Base-by-base conservation (phyloP, 2,113 vertebrate species). In the Nibea albiflora region DNA sequence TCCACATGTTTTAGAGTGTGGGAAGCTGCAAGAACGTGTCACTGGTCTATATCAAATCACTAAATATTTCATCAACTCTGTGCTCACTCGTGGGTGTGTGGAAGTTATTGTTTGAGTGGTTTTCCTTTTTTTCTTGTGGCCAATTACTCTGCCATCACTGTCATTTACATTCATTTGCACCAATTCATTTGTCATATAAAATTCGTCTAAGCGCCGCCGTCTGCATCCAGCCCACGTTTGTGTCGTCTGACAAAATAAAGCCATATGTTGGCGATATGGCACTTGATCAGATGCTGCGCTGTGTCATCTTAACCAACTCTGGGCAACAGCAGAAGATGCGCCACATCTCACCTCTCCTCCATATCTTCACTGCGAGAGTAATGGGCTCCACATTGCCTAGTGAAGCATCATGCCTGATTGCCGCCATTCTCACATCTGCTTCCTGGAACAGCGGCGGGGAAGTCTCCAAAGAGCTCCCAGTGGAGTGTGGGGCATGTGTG, bases 401-500 rank as follows among this genome's bases (percentile, higher is more conserved):
- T n/a, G 28, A 83, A 85, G 87, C 74, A 63, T 75, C 82, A 73
- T 46, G 74, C 80, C 71, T 78, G 80, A 86, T 87, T 58, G 85
- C 81, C 76, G 78, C 86, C 85, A 89, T 89, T 91, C 89, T 91
- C 87, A 93, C 92, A 94, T 94, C 92, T 93, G 92, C 92, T 94
- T 93, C 88, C 89, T 89, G 90, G 90, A 92, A 86, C 76, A 81
- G 83, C 78, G 84, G 72, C 71, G 76, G 86, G 86, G 87, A 83
- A 89, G 86, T 88, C 90, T 92, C 87, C 70, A 82, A 77, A 84
- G 73, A 86, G 77, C 78, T 93, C 90, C 88, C 90, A 86, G 90
- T 10, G 79, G 91, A 93, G 89, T 54, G 80, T 26, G 79, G 78
- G 81, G 91, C 90, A 92, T 92, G 89, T 89, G 92, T 80, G 84